Evolutionary conservation across 1,140 invertebrate genomes (phyloP).

Genomic region (Augochlora pura): DNA sequence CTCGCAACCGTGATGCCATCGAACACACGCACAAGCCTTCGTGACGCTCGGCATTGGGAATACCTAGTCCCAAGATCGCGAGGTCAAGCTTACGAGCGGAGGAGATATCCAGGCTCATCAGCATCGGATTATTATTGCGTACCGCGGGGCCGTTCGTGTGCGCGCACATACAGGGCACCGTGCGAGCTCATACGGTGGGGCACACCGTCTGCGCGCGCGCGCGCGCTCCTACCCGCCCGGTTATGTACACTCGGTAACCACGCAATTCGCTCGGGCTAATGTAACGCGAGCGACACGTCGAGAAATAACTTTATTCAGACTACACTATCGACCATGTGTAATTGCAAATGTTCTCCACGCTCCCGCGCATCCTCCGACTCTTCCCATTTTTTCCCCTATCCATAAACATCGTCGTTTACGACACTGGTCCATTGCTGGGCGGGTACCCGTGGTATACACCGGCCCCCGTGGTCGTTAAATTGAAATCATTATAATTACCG

Average conservation of each 20-base stretch:
- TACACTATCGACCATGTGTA: constrained; percentile 66
- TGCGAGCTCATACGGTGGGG: too few species aligned
- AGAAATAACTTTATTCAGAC: constrained; percentile 71
- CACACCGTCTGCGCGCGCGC: too few species aligned
- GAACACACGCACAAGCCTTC: constrained; percentile 12
- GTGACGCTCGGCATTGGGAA: constrained; percentile 33
- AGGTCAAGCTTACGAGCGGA: constrained; percentile 28
- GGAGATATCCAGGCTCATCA: constrained; percentile 51
- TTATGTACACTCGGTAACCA: constrained; percentile 32
- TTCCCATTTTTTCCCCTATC: constrained; percentile 31
- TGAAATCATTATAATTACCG: constrained; percentile 66
- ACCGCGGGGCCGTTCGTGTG: constrained; percentile 20
- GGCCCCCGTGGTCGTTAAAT: constrained; percentile 58
- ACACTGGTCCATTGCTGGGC: constrained; percentile 33
- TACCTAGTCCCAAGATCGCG: constrained; percentile 20
- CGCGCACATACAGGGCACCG: constrained; percentile 3
- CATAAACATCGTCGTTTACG: constrained; percentile 67
- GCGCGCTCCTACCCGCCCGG: constrained; percentile 18
- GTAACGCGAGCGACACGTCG: constrained; percentile 62
- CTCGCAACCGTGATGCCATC: not conserved
- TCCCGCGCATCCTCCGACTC: not conserved
- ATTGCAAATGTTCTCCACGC: constrained; percentile 58
- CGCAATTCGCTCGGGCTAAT: constrained; percentile 56
- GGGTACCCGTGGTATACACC: constrained; percentile 13
- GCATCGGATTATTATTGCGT: constrained; percentile 61